phyloP scores from a whole-genome alignment of 2,113 vertebrate genomes.

The Drymodes brunneopygia region DNA sequence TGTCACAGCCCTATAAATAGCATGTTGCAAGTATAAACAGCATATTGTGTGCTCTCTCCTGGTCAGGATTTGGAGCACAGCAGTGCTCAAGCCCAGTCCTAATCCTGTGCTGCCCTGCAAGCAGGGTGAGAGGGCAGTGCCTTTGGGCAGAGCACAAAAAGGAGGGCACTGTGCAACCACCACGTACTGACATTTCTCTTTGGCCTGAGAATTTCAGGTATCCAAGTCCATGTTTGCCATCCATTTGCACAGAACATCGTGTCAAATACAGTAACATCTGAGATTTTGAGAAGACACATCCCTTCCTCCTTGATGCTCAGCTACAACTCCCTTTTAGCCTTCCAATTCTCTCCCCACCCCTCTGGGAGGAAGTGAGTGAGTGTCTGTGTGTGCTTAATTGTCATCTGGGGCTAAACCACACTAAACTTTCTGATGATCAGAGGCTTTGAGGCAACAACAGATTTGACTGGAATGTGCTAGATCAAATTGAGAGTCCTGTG shows the following conservation, averaged over 20 bases:
- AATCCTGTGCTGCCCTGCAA: not conserved
- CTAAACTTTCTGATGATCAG: not conserved
- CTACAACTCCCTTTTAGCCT: not conserved
- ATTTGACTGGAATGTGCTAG: not conserved
- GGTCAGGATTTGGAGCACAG: not conserved
- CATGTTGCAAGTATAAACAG: not conserved
- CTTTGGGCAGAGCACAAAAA: not conserved
- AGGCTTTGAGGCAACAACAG: not conserved
- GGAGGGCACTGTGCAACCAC: not conserved
- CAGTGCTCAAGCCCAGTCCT: not conserved
- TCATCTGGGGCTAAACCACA: not conserved
- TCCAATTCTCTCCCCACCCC: not conserved
- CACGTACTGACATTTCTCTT: not conserved
- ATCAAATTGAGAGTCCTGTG: not conserved
- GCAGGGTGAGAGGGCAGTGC: not conserved
- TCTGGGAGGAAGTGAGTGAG: fast-evolving
- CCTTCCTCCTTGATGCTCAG: not conserved
- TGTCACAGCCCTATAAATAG: not conserved
- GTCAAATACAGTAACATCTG: not conserved
- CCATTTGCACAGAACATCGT: not conserved
- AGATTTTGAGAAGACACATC: not conserved
- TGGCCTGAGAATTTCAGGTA: not conserved
- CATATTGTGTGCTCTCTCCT: not conserved
- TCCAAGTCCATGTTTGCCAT: not conserved
- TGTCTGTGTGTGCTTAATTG: not conserved